Evolutionary conservation across 2,797 vertebrate genomes (phyloP).

Genomic region (Chaunax sp.): DNA sequence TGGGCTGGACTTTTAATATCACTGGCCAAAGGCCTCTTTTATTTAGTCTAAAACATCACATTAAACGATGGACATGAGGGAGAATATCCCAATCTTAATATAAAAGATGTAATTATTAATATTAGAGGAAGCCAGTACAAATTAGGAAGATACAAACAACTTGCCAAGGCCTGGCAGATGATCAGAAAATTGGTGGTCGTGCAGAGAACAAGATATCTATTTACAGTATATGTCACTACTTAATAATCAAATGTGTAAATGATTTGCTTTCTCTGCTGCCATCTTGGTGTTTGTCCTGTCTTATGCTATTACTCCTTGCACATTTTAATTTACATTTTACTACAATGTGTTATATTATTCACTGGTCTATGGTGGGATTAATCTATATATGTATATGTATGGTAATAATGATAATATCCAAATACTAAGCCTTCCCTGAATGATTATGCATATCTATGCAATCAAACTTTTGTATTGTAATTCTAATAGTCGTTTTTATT

Average conservation of each 20-base stretch:
- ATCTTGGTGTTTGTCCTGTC: too few species aligned
- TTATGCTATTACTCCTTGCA: too few species aligned
- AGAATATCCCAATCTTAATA: conserved; percentile 44
- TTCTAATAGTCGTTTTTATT: too few species aligned
- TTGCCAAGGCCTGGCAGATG: not conserved
- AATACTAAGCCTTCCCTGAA: not conserved
- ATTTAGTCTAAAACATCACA: conserved; percentile 60
- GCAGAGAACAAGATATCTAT: not conserved
- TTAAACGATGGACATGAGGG: conserved; percentile 41
- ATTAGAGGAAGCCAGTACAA: conserved; percentile 11
- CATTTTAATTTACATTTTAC: too few species aligned
- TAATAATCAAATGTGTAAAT: not conserved
- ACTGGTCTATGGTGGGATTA: too few species aligned
- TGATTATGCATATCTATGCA: not conserved
- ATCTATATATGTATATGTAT: not conserved
- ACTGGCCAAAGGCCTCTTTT: conserved; percentile 65
- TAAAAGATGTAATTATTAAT: conserved; percentile 27
- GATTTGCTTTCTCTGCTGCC: too few species aligned
- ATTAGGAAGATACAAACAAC: conserved; percentile 13
- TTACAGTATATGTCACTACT: not conserved
- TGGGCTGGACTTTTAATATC: conserved; percentile 69
- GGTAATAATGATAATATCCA: not conserved
- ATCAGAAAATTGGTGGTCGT: not conserved
- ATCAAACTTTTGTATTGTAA: not conserved
- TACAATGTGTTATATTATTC: too few species aligned